Base-by-base conservation (phyloP, 2,888 invertebrate species). In the Cremastobaeus sp. region DNA sequence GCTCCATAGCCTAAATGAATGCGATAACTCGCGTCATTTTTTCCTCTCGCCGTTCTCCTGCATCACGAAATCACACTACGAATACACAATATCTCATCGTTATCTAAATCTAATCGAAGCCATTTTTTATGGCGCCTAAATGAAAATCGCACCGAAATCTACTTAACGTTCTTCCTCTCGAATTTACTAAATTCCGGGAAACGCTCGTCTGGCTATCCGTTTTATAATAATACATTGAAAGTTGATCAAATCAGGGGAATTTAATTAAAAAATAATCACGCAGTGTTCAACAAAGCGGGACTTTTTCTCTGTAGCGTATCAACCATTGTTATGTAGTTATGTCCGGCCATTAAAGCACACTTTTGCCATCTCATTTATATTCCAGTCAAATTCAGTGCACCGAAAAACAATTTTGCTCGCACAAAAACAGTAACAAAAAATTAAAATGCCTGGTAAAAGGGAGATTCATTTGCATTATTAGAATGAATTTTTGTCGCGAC, bases 11-110 rank as follows among this genome's bases (percentile, higher is more conserved):
- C 12, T 11, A 45, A 43, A 64, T 52, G 43, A 64, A 52, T 14
- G 52, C 35, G 64, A 64, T 50, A 62, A 64, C 43, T 18, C 52
- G 15, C 28, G 28, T 52, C 43, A 52, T 64, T 64, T 52, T 52
- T 52, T 48, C 48, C 34, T 25, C 25, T 41, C 14, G 15, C 25
- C 9, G 14, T 39, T 41, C 25, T 21, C 12, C 32, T 21, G 25
- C 15, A 12, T 11, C 11, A 6, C 32, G 1, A 11, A 30, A 41
- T 8, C 6, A 39, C 28, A 39, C 18, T 5, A 14, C 17, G 12
- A 43, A 34, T 52, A 43, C 25, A 17, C 43, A 37, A 41, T 52
- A 4, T 35, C 39, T 41, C 43, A 39, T 6, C 32, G 18, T 17
- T 60, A 62, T 50, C 62, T 39, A 30, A 28, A 28, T 41, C 30